Conservation (phyloP, 2,888 invertebrate genomes). For the Leucophora obtusa region DNA sequence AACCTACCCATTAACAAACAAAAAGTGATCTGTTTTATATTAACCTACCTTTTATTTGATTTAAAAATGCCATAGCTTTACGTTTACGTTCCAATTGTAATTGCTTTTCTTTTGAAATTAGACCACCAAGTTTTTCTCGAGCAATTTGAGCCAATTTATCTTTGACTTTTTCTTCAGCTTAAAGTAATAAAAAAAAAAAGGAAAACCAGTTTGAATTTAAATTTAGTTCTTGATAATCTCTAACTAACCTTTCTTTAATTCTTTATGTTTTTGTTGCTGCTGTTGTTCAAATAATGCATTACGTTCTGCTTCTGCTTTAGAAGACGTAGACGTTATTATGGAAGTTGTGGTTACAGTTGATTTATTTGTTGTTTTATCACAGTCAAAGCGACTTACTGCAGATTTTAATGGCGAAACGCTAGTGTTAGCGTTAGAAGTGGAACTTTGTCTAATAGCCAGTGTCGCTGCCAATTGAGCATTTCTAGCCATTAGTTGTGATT, state of each 20-base stretch:
- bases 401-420: slow-evolving; percentile 48
- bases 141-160: slow-evolving; percentile 82
- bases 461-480: slow-evolving; percentile 69
- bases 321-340: slow-evolving; percentile 31
- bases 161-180: slow-evolving; percentile 81
- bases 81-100: slow-evolving; percentile 87
- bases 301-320: slow-evolving; percentile 66
- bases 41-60: slow-evolving; percentile 77
- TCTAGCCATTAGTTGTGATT: slow-evolving; percentile 75
- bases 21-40: too few species aligned
- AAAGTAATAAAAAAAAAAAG: slow-evolving; percentile 22
- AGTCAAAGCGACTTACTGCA: slow-evolving; percentile 59
- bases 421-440: slow-evolving; percentile 40
- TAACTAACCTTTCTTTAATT: slow-evolving; percentile 69
- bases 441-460: slow-evolving; percentile 34
- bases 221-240: not conserved
- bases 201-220: not conserved
- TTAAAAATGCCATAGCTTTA: slow-evolving; percentile 89
- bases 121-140: slow-evolving; percentile 81
- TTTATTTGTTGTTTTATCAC: slow-evolving; percentile 50
- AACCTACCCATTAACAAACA: too few species aligned
- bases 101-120: slow-evolving; percentile 80
- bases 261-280: slow-evolving; percentile 68
- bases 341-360: not conserved
- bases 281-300: slow-evolving; percentile 68